Evolutionary conservation across 2,797 vertebrate genomes (phyloP), one percentile per base, ranked within the genome.

Genomic region (Rachycentron canadum): DNA sequence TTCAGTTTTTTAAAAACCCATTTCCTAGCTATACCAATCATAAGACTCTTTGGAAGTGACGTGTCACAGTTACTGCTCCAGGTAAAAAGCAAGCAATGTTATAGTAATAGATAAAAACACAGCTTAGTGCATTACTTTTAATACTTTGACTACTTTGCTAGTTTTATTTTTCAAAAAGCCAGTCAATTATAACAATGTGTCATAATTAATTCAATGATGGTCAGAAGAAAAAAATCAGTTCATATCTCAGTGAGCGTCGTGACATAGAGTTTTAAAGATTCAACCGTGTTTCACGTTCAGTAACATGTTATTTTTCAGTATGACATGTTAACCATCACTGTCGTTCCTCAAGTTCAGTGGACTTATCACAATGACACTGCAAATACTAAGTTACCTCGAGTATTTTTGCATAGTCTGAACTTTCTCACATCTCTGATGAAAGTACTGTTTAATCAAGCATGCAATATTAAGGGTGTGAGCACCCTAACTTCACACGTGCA

Each of bases 391-490:
- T 65, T n/a, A 36, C 25, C 41, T 30, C 19, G 19, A 17, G 2
- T 14, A 5, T 13, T 69, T 86, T 86, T 84, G 75, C 84, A 82
- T 72, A 49, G 13, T 75, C 49, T 60, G 9, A 73, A 82, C 40
- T 84, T 84, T 86, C 78, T 68, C 70, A 85, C 19, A 69, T 36
- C 26, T 36, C 41, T 3, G 25, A 47, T 80, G 58, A 86, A 84
- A 86, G 78, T 58, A 52, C 36, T 8, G 12, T 16, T 76, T 77
- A 70, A 0, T 50, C 81, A 86, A 65, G 90, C 88, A 72, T 89
- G 75, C 45, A 16, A 52, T 63, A 84, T 82, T 5, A 83, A 73
- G 82, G 88, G 88, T 41, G 82, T n/a, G 41, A 30, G 43, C 53
- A 59, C 53, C 41, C 58, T 38, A 12, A 25, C 13, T 12, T 30